phyloP scores from a whole-genome alignment of 2,797 vertebrate species.

The Myioborus melanocephalus region DNA sequence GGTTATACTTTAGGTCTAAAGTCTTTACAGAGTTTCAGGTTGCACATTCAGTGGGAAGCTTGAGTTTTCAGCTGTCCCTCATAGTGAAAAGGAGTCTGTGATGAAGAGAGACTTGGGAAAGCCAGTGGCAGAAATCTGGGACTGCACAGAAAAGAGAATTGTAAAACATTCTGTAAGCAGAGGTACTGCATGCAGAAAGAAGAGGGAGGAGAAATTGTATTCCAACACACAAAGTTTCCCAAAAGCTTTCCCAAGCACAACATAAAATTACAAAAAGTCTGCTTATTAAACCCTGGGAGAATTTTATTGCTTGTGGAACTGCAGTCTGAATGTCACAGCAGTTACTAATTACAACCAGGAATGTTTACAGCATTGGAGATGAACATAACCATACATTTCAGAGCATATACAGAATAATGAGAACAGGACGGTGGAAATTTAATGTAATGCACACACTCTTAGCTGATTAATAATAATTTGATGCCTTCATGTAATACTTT shows the following conservation, averaged over 20 bases:
- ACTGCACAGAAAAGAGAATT: not conserved
- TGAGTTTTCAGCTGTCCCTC: not conserved
- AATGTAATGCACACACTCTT: not conserved
- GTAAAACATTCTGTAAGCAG: not conserved
- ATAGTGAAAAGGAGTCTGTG: not conserved
- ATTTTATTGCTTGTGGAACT: not conserved
- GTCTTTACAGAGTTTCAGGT: not conserved
- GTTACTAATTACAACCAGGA: conserved; percentile 7
- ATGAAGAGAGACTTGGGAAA: not conserved
- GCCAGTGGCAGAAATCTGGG: not conserved
- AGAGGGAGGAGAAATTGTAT: not conserved
- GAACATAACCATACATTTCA: not conserved
- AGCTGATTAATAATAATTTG: not conserved
- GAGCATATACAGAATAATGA: not conserved
- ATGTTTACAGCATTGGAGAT: not conserved
- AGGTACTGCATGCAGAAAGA: not conserved
- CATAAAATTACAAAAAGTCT: not conserved
- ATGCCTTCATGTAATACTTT: not conserved
- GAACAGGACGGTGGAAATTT: not conserved
- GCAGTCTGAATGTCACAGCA: conserved; percentile 1
- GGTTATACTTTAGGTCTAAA: not conserved
- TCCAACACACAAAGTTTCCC: not conserved
- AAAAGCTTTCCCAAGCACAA: not conserved
- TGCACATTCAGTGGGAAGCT: not conserved
- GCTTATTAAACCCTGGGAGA: not conserved